Evolutionary conservation across 2,888 invertebrate species (phyloP), one percentile per base, ranked within the genome.

Genomic region (Mythimna albipuncta): DNA sequence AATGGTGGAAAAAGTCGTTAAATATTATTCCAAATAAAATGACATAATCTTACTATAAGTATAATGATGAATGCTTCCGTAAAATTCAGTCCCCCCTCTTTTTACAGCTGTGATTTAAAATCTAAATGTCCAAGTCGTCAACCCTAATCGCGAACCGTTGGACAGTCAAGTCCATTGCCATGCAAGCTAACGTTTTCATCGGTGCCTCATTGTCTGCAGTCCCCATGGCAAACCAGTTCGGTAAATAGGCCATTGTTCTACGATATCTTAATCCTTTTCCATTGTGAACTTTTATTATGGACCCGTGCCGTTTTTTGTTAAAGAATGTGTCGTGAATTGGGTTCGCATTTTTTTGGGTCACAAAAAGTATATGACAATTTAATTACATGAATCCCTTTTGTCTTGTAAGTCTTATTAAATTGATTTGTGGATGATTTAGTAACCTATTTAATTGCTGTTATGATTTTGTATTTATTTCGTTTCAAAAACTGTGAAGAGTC

Each of bases 231-330:
- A 77, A 84, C 80, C 82, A 74, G 84, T 84, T 76, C 79, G 78
- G 80, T 84, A 88, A 90, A 91, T 90, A 86, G 87, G 84, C 87
- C 70, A 85, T 85, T 85, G 84, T 81, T 85, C 75, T 79, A 77
- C 78, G 71, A 86, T 85, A 85, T 84, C 86, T 88, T 82, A 81
- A 85, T 88, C 79, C 80, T 79, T 82, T 65, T 19, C 78, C 83
- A 69, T 77, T 77, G 72, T 79, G 68, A 55, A 69, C 61, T 75
- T 81, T 82, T 83, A 74, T 62, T 79, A 59, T 32, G 16, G 65
- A 21, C 32, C 32, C 6, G 61, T 59, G 50, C 68, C 64, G 32
- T 66, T 77, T 82, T 77, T 82, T 69, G 57, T 59, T 47, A 6
- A 26, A 13, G 57, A 67, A 65, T 69, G 62, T 63, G n/a, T 47